Evolutionary conservation across 2,888 invertebrate genomes (phyloP).

Genomic region (Conomelus anceps): DNA sequence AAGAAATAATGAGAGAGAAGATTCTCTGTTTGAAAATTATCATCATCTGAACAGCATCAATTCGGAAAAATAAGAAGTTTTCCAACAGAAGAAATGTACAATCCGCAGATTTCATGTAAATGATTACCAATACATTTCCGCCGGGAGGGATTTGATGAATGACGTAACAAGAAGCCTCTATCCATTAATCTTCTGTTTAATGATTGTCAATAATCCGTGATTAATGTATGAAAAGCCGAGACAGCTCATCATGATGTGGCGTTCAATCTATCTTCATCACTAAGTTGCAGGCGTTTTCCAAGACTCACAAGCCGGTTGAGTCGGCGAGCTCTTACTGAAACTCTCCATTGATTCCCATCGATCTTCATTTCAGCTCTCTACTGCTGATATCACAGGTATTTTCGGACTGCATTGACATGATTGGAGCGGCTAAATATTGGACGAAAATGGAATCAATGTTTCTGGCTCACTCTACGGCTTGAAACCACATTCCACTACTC

Average conservation of each 20-base stretch:
- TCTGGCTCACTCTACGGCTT: not conserved
- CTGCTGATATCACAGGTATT: not conserved
- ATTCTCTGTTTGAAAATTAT: not conserved
- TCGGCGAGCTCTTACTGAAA: not conserved
- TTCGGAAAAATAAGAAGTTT: not conserved
- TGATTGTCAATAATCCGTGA: conserved; percentile 7
- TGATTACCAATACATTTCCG: not conserved
- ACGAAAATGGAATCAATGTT: not conserved
- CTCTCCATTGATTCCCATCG: not conserved
- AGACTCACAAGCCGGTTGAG: not conserved
- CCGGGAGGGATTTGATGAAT: not conserved
- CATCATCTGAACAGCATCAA: not conserved
- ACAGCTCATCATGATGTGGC: not conserved
- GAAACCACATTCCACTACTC: not conserved
- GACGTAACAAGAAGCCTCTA: not conserved
- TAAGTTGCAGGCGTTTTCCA: not conserved
- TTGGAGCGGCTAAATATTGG: not conserved
- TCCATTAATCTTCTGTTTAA: conserved; percentile 2
- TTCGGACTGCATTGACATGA: not conserved
- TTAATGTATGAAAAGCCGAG: not conserved
- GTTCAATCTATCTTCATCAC: not conserved
- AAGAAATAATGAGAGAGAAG: too few relatives aligned
- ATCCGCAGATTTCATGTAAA: not conserved
- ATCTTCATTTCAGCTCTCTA: not conserved
- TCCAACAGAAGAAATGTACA: not conserved